A percentile compares a stretch with the other conserved stretches of the same genome.
These are phyloP conservation scores for Numenius arquata DNA, from an alignment of 2,113 vertebrate species.

Conservation along the genomic window DNA sequence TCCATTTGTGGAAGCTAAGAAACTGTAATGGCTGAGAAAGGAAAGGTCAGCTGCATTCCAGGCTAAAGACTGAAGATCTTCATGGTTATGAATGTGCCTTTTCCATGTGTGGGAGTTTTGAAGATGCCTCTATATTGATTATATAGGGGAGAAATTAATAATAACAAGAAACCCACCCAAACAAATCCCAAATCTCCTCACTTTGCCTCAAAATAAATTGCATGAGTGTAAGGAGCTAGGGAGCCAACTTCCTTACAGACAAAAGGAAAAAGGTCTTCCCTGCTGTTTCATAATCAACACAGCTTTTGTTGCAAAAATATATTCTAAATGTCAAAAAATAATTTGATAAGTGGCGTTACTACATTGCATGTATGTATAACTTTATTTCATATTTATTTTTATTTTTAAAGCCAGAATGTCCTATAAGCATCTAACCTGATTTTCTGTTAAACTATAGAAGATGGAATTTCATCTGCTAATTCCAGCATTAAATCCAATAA, in stretches of 20 bases:
- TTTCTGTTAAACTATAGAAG: background rate
- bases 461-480: background rate
- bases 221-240: background rate
- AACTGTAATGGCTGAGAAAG: background rate
- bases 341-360: background rate
- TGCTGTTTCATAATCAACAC: background rate
- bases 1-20: slow-evolving; percentile 7
- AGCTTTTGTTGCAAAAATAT: background rate
- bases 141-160: background rate
- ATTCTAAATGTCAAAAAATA: background rate
- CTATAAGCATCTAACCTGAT: background rate
- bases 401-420: background rate
- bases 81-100: background rate
- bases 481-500: background rate
- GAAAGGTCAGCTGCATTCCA: slow-evolving; percentile 19
- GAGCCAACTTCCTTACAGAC: background rate
- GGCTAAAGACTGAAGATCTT: background rate
- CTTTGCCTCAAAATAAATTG: background rate
- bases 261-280: background rate
- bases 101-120: background rate
- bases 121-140: background rate
- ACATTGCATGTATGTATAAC: background rate
- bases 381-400: background rate
- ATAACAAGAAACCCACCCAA: background rate
- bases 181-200: background rate